Conservation (phyloP, 2,113 vertebrate species). For the Pachycephala philippinensis region DNA sequence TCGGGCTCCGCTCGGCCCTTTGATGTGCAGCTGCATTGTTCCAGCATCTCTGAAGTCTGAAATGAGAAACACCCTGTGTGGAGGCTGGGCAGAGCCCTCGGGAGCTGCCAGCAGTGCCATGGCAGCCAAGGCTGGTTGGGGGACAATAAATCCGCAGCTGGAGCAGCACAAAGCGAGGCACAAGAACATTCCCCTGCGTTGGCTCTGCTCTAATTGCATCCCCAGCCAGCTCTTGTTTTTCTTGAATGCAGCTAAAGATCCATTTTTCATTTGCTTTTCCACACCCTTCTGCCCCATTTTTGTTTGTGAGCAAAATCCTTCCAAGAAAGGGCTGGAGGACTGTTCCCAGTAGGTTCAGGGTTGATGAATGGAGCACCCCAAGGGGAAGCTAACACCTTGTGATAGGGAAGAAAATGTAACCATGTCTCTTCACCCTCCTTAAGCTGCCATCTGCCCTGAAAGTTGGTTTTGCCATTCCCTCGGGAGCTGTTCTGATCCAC, state of each 20-base stretch:
- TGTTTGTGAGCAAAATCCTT: background rate
- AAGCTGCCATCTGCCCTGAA: background rate
- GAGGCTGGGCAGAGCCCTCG: background rate
- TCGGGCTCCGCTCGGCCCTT: fast-evolving
- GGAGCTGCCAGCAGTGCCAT: background rate
- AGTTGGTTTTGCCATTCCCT: background rate
- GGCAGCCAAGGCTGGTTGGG: background rate
- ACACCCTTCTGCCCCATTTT: background rate
- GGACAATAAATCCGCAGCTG: background rate
- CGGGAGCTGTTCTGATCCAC: background rate
- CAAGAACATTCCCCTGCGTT: background rate
- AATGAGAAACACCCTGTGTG: background rate
- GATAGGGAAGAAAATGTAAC: background rate
- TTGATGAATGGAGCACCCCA: background rate
- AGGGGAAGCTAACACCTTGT: background rate
- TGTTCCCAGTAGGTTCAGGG: background rate
- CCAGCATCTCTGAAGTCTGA: background rate
- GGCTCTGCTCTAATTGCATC: background rate
- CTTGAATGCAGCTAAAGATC: background rate
- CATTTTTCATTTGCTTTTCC: background rate
- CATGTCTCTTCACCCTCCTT: background rate
- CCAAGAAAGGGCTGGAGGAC: background rate
- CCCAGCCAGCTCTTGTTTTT: background rate
- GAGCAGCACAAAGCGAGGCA: background rate
- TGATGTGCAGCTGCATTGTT: slow-evolving; percentile 19